Evolutionary conservation across 2,113 vertebrate genomes (phyloP), one percentile per base, ranked within the genome.

Genomic region (Muntiacus reevesi): DNA sequence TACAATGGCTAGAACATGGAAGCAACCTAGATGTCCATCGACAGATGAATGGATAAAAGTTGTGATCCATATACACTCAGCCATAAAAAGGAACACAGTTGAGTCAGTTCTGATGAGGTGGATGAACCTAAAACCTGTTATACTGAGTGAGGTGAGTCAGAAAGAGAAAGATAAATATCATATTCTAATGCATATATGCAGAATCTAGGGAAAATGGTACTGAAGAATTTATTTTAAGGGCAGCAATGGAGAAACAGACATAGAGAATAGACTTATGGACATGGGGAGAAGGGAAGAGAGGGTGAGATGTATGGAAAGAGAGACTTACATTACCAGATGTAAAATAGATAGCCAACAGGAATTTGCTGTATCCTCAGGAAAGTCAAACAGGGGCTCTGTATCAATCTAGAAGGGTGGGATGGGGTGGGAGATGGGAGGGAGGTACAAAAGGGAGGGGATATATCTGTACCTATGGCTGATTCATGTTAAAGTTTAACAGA

Each of bases 381-480:
- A 71, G 19, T 71, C n/a, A 40, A 71, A 36, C 5, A 40, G 67
- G 21, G 67, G 67, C 10, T 71, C 67, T 71, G 19, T 40, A 71
- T 40, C 67, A 71, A 40, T 11, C n/a, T 71, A 71, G n/a, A 71
- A n/a, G 19, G 19, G 67, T 71, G 19, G 19, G n/a, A 71, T 71
- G 67, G 9, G 1, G n/a, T 3, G 19, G 19, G 67, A 40, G 19
- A 23, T 40, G 67, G 19, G 67, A 71, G 10, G 2, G 10, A 36
- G 67, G 9, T 36, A 23, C 64, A 23, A 23, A 71, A 36, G 19
- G 64, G 64, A 71, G n/a, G 11, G 67, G 19, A 23, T 36, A 71
- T 23, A 23, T 40, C 19, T 71, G 6, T 71, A 71, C 19, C 11
- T 0, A 3, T 0, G 2, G n/a, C 67, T 11, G 2, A 40, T 40